These are phyloP conservation scores for Tipula confusa DNA, from an alignment of 2,888 invertebrate genomes.

Conservation along the genomic window DNA sequence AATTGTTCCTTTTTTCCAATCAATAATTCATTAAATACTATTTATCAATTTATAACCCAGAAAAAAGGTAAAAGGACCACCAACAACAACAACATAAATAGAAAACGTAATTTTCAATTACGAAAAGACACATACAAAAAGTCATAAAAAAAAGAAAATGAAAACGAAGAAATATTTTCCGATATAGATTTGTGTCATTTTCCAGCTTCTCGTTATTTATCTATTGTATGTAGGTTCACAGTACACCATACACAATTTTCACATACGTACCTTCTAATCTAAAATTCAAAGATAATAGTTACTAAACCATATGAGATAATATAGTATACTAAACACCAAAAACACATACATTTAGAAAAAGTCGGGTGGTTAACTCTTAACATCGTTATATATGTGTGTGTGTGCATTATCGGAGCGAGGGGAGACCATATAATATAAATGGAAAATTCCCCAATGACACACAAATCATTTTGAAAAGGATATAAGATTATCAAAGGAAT, in stretches of 20 bases:
- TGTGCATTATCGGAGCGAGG: not conserved
- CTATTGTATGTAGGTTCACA: not conserved
- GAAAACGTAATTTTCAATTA: slow-evolving; percentile 12
- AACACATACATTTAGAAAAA: not conserved
- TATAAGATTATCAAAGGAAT: not conserved
- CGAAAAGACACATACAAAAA: not conserved
- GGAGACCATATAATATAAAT: not conserved
- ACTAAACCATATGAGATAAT: not conserved
- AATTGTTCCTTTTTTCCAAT: not conserved
- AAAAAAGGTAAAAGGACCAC: not conserved
- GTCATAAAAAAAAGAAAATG: not conserved
- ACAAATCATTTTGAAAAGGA: slow-evolving; percentile 25
- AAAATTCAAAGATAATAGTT: not conserved
- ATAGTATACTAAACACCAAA: not conserved
- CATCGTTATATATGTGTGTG: not conserved
- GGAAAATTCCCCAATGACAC: not conserved
- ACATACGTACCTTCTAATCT: slow-evolving; percentile 14
- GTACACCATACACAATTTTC: not conserved
- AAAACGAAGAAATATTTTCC: not conserved
- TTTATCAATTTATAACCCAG: slow-evolving; percentile 12
- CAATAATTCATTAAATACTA: slow-evolving; percentile 25
- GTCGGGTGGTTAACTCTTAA: not conserved
- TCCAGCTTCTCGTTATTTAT: not conserved
- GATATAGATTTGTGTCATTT: slow-evolving; percentile 12
- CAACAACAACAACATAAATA: not conserved